Percentiles rank a stretch among this genome's conserved stretches.
phyloP scores from a whole-genome alignment of 2,113 vertebrate genomes.

The Phodopus roborovskii region DNA sequence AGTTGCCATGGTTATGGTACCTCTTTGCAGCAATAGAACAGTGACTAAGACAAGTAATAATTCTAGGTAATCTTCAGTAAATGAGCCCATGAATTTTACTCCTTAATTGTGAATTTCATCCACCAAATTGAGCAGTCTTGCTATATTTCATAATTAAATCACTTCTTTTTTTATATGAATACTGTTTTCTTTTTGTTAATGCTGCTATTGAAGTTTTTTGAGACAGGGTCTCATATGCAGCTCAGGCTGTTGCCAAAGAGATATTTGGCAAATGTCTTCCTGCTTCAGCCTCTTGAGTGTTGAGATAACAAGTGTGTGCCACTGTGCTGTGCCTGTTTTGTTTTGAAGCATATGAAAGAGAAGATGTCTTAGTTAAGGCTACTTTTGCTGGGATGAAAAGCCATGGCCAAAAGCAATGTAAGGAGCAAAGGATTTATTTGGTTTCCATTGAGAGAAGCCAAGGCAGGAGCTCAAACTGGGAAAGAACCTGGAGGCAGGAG shows the following conservation, averaged over 20 bases:
- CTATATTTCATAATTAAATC: background rate
- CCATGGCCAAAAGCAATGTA: background rate
- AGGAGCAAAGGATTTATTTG: background rate
- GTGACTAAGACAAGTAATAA: background rate
- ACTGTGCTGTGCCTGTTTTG: background rate
- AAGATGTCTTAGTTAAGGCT: background rate
- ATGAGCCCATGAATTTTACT: background rate
- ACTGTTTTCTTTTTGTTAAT: background rate
- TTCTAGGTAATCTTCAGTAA: background rate
- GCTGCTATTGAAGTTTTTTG: background rate
- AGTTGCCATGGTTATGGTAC: background rate
- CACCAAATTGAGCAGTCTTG: background rate
- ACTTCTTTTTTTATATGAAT: background rate
- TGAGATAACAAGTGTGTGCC: background rate
- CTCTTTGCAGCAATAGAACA: background rate
- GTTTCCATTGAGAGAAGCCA: background rate
- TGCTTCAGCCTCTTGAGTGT: background rate
- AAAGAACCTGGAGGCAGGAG: background rate
- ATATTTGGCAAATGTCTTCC: background rate
- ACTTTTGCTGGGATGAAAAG: background rate
- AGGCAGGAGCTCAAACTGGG: background rate
- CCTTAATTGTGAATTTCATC: background rate
- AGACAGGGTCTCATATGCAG: background rate
- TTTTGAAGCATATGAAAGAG: slow-evolving; percentile 23
- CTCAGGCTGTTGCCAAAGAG: background rate